Conservation (phyloP, 2,113 vertebrate genomes). For the Lophura nycthemera region DNA sequence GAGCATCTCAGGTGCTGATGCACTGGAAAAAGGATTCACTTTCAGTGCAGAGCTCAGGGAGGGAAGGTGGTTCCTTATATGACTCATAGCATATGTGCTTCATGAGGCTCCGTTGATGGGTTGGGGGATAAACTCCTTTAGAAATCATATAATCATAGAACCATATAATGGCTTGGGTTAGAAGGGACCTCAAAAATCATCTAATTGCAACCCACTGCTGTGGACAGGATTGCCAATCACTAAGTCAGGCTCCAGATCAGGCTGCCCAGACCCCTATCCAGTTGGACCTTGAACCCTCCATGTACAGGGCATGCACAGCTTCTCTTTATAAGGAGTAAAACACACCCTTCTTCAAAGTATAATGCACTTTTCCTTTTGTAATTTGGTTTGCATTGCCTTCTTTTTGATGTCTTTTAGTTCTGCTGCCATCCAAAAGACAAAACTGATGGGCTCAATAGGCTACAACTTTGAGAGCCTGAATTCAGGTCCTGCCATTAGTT, state of each 20-base stretch:
- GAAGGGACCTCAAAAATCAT: too few species aligned
- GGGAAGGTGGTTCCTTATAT: not conserved
- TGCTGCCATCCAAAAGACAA: not conserved
- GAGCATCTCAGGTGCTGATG: not conserved
- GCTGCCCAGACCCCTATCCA: too few species aligned
- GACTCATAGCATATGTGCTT: fast-evolving
- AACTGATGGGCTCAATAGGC: not conserved
- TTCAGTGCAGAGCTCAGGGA: not conserved
- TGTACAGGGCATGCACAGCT: too few species aligned
- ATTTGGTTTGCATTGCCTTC: not conserved
- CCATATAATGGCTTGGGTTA: too few species aligned
- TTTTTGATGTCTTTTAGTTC: not conserved
- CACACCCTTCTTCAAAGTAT: not conserved
- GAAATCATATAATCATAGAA: not conserved
- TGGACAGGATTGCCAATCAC: too few species aligned
- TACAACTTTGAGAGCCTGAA: not conserved
- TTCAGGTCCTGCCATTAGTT: not conserved
- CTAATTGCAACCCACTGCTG: too few species aligned
- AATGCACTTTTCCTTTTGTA: not conserved
- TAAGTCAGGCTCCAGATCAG: too few species aligned
- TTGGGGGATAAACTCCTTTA: not conserved
- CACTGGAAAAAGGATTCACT: fast-evolving
- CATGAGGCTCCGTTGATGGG: not conserved
- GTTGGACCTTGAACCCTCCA: too few species aligned
- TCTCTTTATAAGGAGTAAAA: not conserved